These are phyloP conservation scores for Thryonomys swinderianus DNA, from an alignment of 2,113 vertebrate species.

Conservation along the genomic window DNA sequence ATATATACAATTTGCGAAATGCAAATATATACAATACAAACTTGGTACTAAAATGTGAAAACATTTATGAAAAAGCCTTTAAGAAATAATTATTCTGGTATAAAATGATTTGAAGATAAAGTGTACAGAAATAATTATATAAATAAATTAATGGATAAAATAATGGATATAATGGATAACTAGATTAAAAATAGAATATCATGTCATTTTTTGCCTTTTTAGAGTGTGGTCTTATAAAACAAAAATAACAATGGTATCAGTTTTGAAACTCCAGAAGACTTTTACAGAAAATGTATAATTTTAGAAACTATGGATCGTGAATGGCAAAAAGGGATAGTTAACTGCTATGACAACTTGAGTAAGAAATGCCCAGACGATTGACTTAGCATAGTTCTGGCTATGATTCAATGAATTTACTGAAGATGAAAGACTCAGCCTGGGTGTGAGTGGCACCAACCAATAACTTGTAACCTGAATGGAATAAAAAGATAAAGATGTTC, in stretches of 20 bases:
- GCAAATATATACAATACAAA: slow-evolving; percentile 4
- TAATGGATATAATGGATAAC: not conserved
- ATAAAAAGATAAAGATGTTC: no score
- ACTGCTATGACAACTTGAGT: not conserved
- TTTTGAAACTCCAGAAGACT: not conserved
- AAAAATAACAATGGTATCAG: not conserved
- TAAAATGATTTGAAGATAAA: no score
- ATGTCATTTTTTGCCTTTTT: slow-evolving; percentile 23
- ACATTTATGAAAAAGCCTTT: not conserved
- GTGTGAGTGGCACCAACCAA: no score
- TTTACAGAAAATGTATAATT: not conserved
- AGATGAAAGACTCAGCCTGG: no score
- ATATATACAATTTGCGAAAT: slow-evolving; percentile 28
- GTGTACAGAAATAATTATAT: no score
- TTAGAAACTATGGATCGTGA: not conserved
- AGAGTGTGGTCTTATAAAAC: not conserved
- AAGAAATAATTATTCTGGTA: no score
- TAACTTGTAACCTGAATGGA: no score
- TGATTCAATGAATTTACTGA: no score
- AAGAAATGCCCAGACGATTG: not conserved
- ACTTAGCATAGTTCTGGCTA: no score
- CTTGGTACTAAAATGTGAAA: slow-evolving; percentile 19
- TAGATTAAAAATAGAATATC: not conserved
- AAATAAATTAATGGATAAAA: no score
- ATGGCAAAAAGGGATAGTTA: not conserved